Conservation (phyloP, 2,888 invertebrate genomes). For the Phragmatobia fuliginosa region DNA sequence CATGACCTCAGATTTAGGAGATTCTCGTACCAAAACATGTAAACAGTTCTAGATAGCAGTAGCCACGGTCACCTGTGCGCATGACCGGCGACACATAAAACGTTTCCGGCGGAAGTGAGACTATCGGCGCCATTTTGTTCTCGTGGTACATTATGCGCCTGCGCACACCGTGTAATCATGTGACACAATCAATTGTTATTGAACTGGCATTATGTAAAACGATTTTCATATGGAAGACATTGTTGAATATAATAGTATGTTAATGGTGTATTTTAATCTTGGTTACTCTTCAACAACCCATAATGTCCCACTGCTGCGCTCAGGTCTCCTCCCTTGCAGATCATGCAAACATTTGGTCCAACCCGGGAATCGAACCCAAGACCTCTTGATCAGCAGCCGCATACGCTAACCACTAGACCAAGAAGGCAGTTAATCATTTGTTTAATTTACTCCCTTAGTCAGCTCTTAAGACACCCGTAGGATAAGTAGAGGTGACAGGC, state of each 20-base stretch:
- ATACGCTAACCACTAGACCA: no score
- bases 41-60: constrained; percentile 37
- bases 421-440: no score
- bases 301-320: no score
- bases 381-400: no score
- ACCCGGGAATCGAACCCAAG: no score
- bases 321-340: no score
- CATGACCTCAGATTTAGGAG: neutral
- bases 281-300: no score
- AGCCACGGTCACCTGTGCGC: constrained; percentile 73
- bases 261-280: neutral
- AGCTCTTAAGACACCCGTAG: no score
- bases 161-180: constrained; percentile 57
- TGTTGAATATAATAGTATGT: neutral
- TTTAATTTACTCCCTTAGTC: no score
- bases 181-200: constrained; percentile 56
- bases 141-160: constrained; percentile 62
- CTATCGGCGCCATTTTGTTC: constrained; percentile 61
- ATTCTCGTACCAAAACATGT: neutral
- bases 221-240: constrained; percentile 17
- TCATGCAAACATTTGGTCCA: no score
- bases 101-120: constrained; percentile 77
- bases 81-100: constrained; percentile 77
- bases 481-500: no score
- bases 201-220: constrained; percentile 36